Conservation (phyloP, 1,140 invertebrate genomes). For the Gryon sp. region DNA sequence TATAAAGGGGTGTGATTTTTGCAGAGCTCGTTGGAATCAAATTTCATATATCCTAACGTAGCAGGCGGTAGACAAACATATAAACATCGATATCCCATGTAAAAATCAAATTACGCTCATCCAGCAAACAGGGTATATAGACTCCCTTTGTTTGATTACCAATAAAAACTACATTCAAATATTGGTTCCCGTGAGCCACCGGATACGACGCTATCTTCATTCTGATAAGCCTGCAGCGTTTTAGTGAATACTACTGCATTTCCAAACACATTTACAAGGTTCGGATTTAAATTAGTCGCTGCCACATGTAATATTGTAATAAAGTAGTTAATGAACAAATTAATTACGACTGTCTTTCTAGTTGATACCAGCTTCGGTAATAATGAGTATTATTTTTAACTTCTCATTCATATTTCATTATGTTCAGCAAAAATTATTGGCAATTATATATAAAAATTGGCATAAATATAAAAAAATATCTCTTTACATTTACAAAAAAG, state of each 20-base stretch:
- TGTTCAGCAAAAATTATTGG: too few species aligned
- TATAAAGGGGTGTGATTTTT: not conserved
- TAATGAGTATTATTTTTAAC: too few species aligned
- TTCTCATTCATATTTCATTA: too few species aligned
- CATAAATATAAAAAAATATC: too few species aligned
- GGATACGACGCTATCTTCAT: conserved; percentile 68
- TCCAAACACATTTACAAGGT: conserved; percentile 60
- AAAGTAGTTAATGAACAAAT: conserved; percentile 52
- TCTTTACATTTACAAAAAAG: too few species aligned
- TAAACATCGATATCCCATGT: conserved; percentile 59
- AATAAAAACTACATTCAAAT: conserved; percentile 70
- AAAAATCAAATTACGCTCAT: conserved; percentile 71
- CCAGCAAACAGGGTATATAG: conserved; percentile 66
- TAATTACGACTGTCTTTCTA: conserved; percentile 35
- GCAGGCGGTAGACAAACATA: conserved; percentile 51
- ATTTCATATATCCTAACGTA: conserved; percentile 49
- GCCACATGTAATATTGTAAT: conserved; percentile 47
- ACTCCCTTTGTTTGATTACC: conserved; percentile 66
- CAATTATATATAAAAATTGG: too few species aligned
- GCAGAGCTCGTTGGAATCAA: conserved; percentile 27
- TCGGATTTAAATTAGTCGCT: conserved; percentile 59
- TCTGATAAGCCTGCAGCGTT: conserved; percentile 66
- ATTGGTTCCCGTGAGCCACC: conserved; percentile 66
- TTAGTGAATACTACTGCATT: conserved; percentile 58
- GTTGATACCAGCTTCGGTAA: too few species aligned